Percentiles rank a stretch among this genome's conserved stretches.
These are phyloP conservation scores for Nemotelus nigrinus DNA, from an alignment of 2,888 invertebrate genomes.

Conservation along the genomic window DNA sequence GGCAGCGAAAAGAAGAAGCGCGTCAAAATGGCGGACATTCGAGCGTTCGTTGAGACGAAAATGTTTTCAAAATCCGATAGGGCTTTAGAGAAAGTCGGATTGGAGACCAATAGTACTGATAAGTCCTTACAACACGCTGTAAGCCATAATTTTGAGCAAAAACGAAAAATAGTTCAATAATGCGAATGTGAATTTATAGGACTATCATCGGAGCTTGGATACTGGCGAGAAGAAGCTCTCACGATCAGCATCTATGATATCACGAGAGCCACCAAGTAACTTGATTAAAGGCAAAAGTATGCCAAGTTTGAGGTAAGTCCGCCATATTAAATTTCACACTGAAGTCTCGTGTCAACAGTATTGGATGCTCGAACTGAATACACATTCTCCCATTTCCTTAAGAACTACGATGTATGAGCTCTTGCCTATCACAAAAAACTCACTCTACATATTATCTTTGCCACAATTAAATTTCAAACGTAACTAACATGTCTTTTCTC, in stretches of 20 bases:
- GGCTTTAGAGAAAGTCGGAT: slow-evolving; percentile 88
- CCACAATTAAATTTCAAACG: background rate
- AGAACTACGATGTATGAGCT: background rate
- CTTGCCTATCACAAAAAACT: background rate
- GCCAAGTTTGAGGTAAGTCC: slow-evolving; percentile 88
- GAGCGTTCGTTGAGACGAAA: slow-evolving; percentile 92
- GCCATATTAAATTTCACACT: background rate
- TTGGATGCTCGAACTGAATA: background rate
- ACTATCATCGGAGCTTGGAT: slow-evolving; percentile 84
- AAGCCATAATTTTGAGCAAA: slow-evolving; percentile 56
- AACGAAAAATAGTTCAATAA: too few relatives aligned
- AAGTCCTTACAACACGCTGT: slow-evolving; percentile 71
- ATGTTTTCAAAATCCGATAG: slow-evolving; percentile 91
- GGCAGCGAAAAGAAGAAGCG: slow-evolving; percentile 87
- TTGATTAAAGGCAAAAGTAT: slow-evolving; percentile 95
- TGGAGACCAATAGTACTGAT: slow-evolving; percentile 63
- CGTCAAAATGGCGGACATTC: slow-evolving; percentile 91
- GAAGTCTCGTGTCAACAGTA: background rate
- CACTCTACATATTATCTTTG: slow-evolving; percentile 5
- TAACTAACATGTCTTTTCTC: background rate
- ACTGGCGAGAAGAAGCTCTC: slow-evolving; percentile 80
- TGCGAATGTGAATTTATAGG: slow-evolving; percentile 66
- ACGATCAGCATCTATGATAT: slow-evolving; percentile 75
- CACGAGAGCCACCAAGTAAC: slow-evolving; percentile 74
- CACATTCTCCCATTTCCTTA: too few relatives aligned